These are phyloP conservation scores for Spea bombifrons DNA, from an alignment of 2,113 vertebrate species.

Conservation along the genomic window DNA sequence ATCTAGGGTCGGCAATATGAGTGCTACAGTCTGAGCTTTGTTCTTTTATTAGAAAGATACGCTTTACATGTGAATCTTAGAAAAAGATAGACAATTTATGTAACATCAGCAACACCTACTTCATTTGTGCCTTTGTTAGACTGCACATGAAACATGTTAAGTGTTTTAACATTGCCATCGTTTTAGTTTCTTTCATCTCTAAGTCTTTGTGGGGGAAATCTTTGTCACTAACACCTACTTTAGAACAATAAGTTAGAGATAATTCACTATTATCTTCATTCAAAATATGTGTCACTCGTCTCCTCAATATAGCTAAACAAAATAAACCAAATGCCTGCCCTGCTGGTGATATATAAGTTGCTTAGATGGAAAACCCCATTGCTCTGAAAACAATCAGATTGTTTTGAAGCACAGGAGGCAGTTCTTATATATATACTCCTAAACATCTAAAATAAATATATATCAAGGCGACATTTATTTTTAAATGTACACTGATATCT, in stretches of 20 bases:
- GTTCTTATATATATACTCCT: too few relatives aligned
- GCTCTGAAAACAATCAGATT: too few relatives aligned
- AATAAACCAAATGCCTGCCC: not conserved
- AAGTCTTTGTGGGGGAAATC: slow-evolving; percentile 7
- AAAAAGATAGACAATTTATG: not conserved
- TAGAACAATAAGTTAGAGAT: slow-evolving; percentile 23
- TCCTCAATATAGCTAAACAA: not conserved
- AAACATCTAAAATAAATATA: too few relatives aligned
- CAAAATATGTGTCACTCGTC: slow-evolving; percentile 21
- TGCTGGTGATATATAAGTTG: too few relatives aligned
- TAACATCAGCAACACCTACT: slow-evolving; percentile 26
- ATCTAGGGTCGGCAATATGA: too few relatives aligned
- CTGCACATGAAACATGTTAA: not conserved
- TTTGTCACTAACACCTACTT: slow-evolving; percentile 2
- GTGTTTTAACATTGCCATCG: slow-evolving; percentile 5
- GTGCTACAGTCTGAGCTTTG: not conserved
- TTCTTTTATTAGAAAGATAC: slow-evolving; percentile 17
- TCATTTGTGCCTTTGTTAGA: not conserved
- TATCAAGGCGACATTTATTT: too few relatives aligned
- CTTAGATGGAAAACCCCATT: too few relatives aligned
- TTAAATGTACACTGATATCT: too few relatives aligned
- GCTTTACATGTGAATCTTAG: not conserved
- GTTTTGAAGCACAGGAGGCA: too few relatives aligned
- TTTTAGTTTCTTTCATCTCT: slow-evolving; percentile 26
- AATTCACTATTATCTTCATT: slow-evolving; percentile 14